Evolutionary conservation across 1,140 invertebrate genomes (phyloP), one percentile per base, ranked within the genome.

Genomic region (Sitobion miscanthi): DNA sequence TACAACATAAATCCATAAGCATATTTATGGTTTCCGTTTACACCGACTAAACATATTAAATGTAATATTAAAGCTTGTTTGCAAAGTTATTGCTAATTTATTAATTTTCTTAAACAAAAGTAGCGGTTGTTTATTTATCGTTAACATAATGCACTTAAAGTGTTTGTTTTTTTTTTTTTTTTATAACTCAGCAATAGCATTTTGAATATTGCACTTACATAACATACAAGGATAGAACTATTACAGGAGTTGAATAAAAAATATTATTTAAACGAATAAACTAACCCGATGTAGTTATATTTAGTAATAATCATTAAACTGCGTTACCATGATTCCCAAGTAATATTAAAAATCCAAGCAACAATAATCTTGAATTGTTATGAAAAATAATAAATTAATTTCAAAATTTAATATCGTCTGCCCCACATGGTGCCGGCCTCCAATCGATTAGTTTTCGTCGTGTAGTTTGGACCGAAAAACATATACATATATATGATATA

Each of bases 361-460:
- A 45, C 25, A 69, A 45, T n/a, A 77, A 90, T 57, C 49, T 54
- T 42, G 49, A 54, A 90, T 62, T 42, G 38, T 90, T 45, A 42
- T 30, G 54, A 30, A 90, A 90, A 25, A 90, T 69, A 69, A 69
- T 69, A 90, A 69, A 90, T 90, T 45, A 57, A 23, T 69, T 90
- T 69, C 45, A 42, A 69, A 69, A 90, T 90, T 90, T 90, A 90
- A 90, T 90, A 90, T 90, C 35, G 38, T 57, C 25, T 90, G 62
- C 89, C 30, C 89, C 54, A 90, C 89, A 90, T 90, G 89, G 57
- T 45, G 89, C 89, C 54, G 38, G 35, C 14, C 52, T 45, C 54
- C 42, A 11, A 90, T 90, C 54, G 89, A 90, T 90, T 90, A 69
- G 54, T 90, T 90, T 90, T 69, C 42, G 89, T 45, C 7, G 52